Conservation (phyloP, 2,797 vertebrate genomes). For the Pteronotus mesoamericanus region DNA sequence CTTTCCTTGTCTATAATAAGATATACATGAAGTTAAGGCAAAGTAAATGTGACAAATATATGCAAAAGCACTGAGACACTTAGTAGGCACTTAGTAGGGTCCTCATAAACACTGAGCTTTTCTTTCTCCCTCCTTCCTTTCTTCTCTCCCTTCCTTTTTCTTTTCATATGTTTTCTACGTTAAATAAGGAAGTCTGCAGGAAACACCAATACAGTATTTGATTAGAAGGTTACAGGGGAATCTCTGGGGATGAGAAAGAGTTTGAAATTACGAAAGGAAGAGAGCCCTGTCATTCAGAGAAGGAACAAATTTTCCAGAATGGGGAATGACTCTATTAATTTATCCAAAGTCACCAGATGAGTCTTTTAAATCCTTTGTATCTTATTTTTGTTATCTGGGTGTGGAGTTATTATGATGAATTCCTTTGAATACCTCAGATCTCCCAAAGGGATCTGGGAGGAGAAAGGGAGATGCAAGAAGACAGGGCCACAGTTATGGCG, state of each 20-base stretch:
- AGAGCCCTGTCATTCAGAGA: not conserved
- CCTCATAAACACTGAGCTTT: not conserved
- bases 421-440: not conserved
- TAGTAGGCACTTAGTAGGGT: accelerated
- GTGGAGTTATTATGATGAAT: not conserved
- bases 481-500: not conserved
- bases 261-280: not conserved
- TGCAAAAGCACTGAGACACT: not conserved
- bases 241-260: not conserved
- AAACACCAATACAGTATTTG: not conserved
- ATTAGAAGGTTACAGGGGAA: not conserved
- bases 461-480: not conserved
- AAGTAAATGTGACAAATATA: not conserved
- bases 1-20: not conserved
- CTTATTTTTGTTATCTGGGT: not conserved
- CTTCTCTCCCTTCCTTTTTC: not conserved
- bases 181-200: not conserved
- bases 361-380: not conserved
- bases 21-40: not conserved
- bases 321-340: not conserved
- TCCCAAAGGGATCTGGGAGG: not conserved
- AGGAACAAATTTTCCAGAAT: not conserved
- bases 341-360: not conserved
- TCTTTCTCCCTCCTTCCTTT: not conserved
- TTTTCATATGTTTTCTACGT: not conserved